Evolutionary conservation across 2,797 vertebrate genomes (phyloP), one percentile per base, ranked within the genome.

Genomic region (Peromyscus nudipes): DNA sequence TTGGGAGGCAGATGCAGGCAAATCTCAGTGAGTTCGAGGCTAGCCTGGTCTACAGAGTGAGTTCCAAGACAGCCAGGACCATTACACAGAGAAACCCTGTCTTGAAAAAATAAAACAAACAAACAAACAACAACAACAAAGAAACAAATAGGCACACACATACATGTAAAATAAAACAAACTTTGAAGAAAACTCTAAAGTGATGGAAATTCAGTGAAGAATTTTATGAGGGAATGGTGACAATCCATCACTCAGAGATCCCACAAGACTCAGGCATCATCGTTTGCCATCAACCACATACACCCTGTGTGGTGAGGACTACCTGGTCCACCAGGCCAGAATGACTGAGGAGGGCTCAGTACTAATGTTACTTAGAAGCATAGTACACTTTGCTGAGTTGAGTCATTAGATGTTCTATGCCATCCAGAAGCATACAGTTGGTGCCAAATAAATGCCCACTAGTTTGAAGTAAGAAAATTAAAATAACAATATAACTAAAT

Each of bases 381-480:
- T 29, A 31, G 25, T 23, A 55, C 3, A 80, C 16, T 84, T 84
- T 84, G 23, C 16, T 87, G 9, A 85, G 40, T 29, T 64, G 57
- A 93, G 19, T 69, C 23, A 27, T 52, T 76, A 57, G 23, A 14
- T 40, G 88, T 83, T n/a, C 80, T 9, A 82, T 69, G 46, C 11
- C 34, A 86, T 37, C 16, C 14, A 86, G 49, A n/a, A 94, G 40
- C 73, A 89, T 40, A 49, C 0, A 57, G 34, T n/a, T 84, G 21
- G 46, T 95, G 40, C 37, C 90, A 93, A 84, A 94, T 77, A 96
- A 96, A 75, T 81, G 40, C 10, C 64, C 10, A 25, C 85, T 83
- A 57, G 80, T 73, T 93, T 91, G 34, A 95, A 82, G 34, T 65
- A 80, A 31, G 7, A 85, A 94, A 46, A 67, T 27, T 23, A 88